Base-by-base conservation (phyloP, 1,140 invertebrate species). In the Bombyx mandarina region DNA sequence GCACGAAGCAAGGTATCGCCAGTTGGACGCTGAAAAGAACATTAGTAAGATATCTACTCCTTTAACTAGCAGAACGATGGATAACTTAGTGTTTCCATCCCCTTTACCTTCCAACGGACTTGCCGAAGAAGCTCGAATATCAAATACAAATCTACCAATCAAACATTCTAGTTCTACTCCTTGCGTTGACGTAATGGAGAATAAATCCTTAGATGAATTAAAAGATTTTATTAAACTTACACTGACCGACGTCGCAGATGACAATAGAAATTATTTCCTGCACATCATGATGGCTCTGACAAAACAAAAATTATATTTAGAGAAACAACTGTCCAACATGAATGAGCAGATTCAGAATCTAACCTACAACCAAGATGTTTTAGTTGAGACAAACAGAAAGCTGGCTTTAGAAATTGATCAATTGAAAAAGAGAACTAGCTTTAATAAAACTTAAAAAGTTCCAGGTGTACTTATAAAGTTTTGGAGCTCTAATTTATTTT, bases 251-350 rank as follows among this genome's bases (percentile, higher is more conserved):
- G 69, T 86, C 12, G 73, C 82, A 8, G 82, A 84, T 61, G 79
- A 86, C 58, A 87, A 82, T 54, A 75, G 77, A 59, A 85, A 83
- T 59, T 83, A 83, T 67, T 87, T 83, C 57, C 66, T 86, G 1
- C 76, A 86, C 52, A 75, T 86, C 35, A 86, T 84, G 73, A 82
- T 88, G 77, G 79, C 77, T 35, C 68, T 88, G 50, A 86, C 85
- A 7, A 89, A 88, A 67, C 82, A 88, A 58, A 82, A 85, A 59
- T 61, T 89, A 55, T 88, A 75, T 71, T 69, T 88, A 56, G 86
- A 89, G 61, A 88, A 88, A 56, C 79, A 88, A 56, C 62, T 89
- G 12, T 18, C 58, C 9, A 64, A 46, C 6, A 71, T 89, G 65
- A 75, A 69, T 62, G 73, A 83, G 48, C 79, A 86, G 64, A 71